Evolutionary conservation across 2,797 vertebrate genomes (phyloP).

Genomic region (Sphaeramia orbicularis): DNA sequence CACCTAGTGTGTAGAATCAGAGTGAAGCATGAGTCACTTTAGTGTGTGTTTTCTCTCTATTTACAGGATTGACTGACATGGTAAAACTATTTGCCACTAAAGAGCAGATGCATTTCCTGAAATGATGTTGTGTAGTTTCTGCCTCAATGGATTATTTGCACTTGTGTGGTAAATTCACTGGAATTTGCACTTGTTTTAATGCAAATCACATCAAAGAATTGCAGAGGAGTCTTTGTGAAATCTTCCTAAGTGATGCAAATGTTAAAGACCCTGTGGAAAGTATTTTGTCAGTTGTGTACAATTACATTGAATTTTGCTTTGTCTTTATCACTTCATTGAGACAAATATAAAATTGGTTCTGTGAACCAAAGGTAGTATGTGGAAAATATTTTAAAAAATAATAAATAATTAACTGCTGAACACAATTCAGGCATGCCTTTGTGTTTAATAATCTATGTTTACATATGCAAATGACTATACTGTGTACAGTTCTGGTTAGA

Average conservation of each 20-base stretch:
- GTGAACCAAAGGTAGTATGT: slow-evolving; percentile 82
- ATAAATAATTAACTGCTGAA: slow-evolving; percentile 74
- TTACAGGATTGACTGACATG: slow-evolving; percentile 9
- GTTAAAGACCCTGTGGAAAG: slow-evolving; percentile 47
- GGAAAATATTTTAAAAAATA: slow-evolving; percentile 68
- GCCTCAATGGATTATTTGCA: slow-evolving; percentile 66
- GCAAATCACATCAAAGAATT: slow-evolving; percentile 50
- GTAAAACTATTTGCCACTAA: slow-evolving; percentile 9
- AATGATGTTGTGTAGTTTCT: slow-evolving; percentile 46
- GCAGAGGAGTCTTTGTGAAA: slow-evolving; percentile 46
- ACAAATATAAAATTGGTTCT: slow-evolving; percentile 83
- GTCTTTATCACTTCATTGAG: slow-evolving; percentile 71
- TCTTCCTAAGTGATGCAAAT: slow-evolving; percentile 45
- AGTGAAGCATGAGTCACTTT: slow-evolving; percentile 8
- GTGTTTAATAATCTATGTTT: slow-evolving; percentile 33
- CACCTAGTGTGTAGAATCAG: slow-evolving; percentile 23
- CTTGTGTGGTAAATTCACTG: slow-evolving; percentile 64
- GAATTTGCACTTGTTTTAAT: slow-evolving; percentile 72
- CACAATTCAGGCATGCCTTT: slow-evolving; percentile 40
- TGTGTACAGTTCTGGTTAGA: not conserved
- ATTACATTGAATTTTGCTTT: slow-evolving; percentile 71
- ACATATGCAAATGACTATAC: not conserved
- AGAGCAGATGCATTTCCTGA: slow-evolving; percentile 58
- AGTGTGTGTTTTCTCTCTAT: slow-evolving; percentile 17
- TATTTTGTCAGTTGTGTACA: slow-evolving; percentile 69